Conservation (phyloP, 1,140 invertebrate species). For the Conopomorpha cramerella region DNA sequence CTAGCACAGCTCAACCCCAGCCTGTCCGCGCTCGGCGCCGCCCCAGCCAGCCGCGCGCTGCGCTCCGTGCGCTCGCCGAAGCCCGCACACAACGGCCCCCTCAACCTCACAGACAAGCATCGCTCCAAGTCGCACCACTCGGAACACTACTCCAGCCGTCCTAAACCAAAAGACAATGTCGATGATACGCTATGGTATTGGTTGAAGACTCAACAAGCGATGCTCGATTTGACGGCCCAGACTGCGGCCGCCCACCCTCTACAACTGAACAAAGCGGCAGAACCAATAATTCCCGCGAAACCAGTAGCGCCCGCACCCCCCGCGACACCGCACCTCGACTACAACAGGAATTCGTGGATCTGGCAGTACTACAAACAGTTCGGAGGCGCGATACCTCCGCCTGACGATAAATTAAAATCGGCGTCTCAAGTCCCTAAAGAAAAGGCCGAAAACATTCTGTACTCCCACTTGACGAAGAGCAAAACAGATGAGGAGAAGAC, state of each 20-base stretch:
- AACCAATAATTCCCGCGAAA: constrained; percentile 27
- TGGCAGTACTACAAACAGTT: constrained; percentile 78
- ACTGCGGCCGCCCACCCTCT: constrained; percentile 32
- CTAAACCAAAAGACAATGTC: constrained; percentile 58
- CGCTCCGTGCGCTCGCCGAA: constrained; percentile 56
- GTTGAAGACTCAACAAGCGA: constrained; percentile 70
- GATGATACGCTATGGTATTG: constrained; percentile 72
- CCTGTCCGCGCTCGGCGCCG: constrained; percentile 57
- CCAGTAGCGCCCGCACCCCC: constrained; percentile 45
- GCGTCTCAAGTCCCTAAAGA: constrained; percentile 41
- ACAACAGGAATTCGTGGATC: constrained; percentile 69
- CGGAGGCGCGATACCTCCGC: constrained; percentile 51
- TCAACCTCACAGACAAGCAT: constrained; percentile 42
- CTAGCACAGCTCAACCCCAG: constrained; percentile 65
- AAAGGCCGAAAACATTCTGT: constrained; percentile 63
- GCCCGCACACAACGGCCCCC: constrained; percentile 52
- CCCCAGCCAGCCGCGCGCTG: constrained; percentile 46
- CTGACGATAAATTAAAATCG: constrained; percentile 44
- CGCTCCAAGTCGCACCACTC: constrained; percentile 45
- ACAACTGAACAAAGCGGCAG: constrained; percentile 23
- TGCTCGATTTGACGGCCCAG: constrained; percentile 52
- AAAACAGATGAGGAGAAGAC: constrained; percentile 19
- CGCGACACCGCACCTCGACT: constrained; percentile 40
- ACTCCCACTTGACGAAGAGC: constrained; percentile 66
- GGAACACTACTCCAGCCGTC: too few relatives aligned